phyloP scores from a whole-genome alignment of 2,113 vertebrate species.

The Campylomormyrus numenius region DNA sequence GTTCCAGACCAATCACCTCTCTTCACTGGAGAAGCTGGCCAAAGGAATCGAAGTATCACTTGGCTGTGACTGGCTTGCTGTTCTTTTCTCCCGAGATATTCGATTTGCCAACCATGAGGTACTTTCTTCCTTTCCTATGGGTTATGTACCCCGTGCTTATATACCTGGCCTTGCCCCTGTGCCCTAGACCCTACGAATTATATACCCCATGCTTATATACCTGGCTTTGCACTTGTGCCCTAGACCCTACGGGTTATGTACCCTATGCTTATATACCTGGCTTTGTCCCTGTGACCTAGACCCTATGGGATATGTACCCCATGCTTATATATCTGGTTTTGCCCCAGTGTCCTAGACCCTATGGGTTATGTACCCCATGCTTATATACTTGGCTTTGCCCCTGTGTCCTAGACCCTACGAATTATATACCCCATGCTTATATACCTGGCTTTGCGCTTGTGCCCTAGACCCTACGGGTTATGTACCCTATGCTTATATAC shows the following conservation, averaged over 20 bases:
- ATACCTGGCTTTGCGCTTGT: background rate
- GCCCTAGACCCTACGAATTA: constrained; percentile 82
- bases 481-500: constrained; percentile 76
- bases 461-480: constrained; percentile 81
- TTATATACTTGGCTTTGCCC: background rate
- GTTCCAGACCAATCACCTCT: constrained; percentile 83
- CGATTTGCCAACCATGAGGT: constrained; percentile 95
- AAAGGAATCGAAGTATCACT: constrained; percentile 77
- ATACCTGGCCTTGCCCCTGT: background rate
- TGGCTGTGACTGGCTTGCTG: constrained; percentile 89
- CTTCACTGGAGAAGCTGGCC: constrained; percentile 82
- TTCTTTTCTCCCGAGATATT: constrained; percentile 93
- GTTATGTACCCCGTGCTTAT: background rate
- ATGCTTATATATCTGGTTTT: background rate
- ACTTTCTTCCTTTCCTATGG: background rate
- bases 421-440: constrained; percentile 78
- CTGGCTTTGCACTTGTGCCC: background rate
- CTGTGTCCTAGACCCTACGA: constrained; percentile 72
- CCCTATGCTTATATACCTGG: background rate
- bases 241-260: constrained; percentile 72
- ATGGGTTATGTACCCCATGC: background rate
- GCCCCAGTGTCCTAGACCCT: background rate
- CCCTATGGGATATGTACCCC: constrained; percentile 89
- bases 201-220: constrained; percentile 67
- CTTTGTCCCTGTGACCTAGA: constrained; percentile 54